Evolutionary conservation across 2,797 vertebrate genomes (phyloP), one percentile per base, ranked within the genome.

Genomic region (Nothura maculosa): DNA sequence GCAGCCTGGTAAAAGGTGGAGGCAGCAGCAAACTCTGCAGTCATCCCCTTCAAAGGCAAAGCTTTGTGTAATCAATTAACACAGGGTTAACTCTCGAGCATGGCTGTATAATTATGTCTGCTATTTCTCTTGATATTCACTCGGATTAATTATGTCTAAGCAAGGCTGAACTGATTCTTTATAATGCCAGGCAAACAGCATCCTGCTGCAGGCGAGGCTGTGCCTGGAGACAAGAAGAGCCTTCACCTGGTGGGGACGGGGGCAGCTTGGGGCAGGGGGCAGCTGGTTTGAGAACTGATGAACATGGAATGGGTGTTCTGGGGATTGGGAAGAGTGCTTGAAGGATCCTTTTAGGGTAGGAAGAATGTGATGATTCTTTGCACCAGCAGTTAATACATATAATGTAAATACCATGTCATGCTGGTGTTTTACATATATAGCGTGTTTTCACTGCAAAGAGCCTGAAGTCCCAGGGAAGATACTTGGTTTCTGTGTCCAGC

Each of bases 311-410:
- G 64, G 73, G 28, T 54, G 30, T 87, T 81, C 82, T 87, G 75
- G 91, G 93, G 87, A 67, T 61, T 86, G 95, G 77, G 95, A 88
- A 75, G 79, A 72, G 83, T 78, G 82, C 93, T 95, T 85, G 87
- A 74, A 89, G 89, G 89, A 89, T 84, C 61, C 73, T 85, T 48
- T 81, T 70, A 94, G 93, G 95, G 76, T 87, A 87, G 96, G 92
- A 58, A 85, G 89, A 95, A 54, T 68, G 84, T 67, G 34, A 73
- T 68, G 89, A 85, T 74, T 24, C 32, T 27, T 38, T 6, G 1
- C 6, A 81, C 63, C 93, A 87, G 93, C 87, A 85, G 92, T 73
- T 95, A 85, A 93, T 74, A 42, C 69, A 32, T 15, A 5, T 88
- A 90, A 75, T 91, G 76, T 84, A 85, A 81, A 92, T 83, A 86